Conservation (phyloP, 2,888 invertebrate species). For the Paralinhomoeus sp. region DNA sequence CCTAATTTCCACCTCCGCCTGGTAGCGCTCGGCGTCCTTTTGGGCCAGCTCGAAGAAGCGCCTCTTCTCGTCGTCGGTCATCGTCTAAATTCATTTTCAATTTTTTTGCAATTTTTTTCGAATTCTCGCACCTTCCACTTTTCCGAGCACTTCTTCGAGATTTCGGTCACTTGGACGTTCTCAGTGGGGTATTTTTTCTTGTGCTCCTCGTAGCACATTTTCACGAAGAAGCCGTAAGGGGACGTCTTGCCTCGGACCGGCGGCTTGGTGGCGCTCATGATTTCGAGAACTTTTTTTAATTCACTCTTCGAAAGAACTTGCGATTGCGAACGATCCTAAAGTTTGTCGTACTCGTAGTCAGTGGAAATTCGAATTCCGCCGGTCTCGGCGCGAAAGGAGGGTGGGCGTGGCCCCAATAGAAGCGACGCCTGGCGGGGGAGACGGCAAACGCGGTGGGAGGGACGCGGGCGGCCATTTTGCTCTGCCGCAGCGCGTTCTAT, state of each 20-base stretch:
- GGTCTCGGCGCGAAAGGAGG: too few relatives aligned
- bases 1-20: constrained; percentile 29
- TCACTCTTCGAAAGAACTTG: too few relatives aligned
- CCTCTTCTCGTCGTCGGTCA: constrained; percentile 93
- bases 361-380: too few relatives aligned
- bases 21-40: constrained; percentile 77
- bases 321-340: too few relatives aligned
- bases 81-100: constrained; percentile 43
- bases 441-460: too few relatives aligned
- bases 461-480: too few relatives aligned
- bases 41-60: constrained; percentile 98
- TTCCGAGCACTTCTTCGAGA: constrained; percentile 94
- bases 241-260: constrained; percentile 23
- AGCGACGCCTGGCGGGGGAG: too few relatives aligned
- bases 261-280: constrained; percentile 12
- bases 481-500: too few relatives aligned
- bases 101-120: too few relatives aligned
- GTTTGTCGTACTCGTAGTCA: too few relatives aligned
- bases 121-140: constrained; percentile 99
- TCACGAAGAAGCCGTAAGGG: constrained; percentile 50
- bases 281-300: too few relatives aligned
- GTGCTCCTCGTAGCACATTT: constrained; percentile 96
- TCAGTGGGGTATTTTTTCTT: constrained; percentile 98
- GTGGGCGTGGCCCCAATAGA: too few relatives aligned
- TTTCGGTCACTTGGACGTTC: constrained; percentile 88